Base-by-base conservation (phyloP, 1,140 invertebrate species). In the Cydia fagiglandana region DNA sequence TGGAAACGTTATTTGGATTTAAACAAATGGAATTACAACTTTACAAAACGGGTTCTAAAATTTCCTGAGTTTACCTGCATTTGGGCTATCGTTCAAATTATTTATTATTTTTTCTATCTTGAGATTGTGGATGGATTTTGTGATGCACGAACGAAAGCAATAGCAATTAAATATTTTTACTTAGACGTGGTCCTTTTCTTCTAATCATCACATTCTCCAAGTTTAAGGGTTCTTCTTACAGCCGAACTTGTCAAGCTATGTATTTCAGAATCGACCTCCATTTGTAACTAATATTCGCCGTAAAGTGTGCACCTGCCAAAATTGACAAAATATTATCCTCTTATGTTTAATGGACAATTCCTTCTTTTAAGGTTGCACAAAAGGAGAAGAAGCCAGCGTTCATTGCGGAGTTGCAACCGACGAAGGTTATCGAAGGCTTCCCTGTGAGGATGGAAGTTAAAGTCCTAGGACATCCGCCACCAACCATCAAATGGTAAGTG, bases 391-490 rank as follows among this genome's bases (percentile, higher is more conserved):
- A 95, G 88, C 96, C 97, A 1, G 94, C 94, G 12, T 97, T 97
- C 84, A 91, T 95, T 2, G 94, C 94, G 1, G 95, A 95, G 30
- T 90, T 97, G 3, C 94, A 95, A 77, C 96, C 96, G 12, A 88
- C 94, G 12, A 95, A 94, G n/a, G 96, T 96, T 15, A 95, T 97
- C 20, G 96, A 97, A 94, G 96, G 96, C 2, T 97, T 96, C 85
- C 96, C 96, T 0, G 96, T 95, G 1, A 97, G 96, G 83, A 89
- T 97, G 80, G 96, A 96, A 85, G 95, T 97, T 30, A 96, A 97
- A 83, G 94, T 95, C 7, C 85, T 95, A 50, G 97, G 96, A 20
- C 95, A 96, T 91, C 97, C 97, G 13, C 84, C 89, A 20, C 96
- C 97, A 0, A 93, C 94, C 68, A 92, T 98, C 13, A 95, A 95